Evolutionary conservation across 2,797 vertebrate species (phyloP).

Genomic region (Falco cherrug): DNA sequence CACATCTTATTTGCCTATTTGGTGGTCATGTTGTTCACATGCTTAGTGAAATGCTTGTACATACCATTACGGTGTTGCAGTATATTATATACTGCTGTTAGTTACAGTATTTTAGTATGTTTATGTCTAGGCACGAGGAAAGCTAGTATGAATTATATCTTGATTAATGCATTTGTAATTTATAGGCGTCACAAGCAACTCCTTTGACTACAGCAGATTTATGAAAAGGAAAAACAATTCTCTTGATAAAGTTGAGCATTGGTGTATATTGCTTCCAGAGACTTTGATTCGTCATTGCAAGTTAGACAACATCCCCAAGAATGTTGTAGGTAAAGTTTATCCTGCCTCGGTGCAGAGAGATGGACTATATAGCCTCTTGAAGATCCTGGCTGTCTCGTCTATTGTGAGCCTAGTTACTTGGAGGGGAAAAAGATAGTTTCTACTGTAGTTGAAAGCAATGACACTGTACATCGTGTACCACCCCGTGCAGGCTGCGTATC

Average conservation of each 20-base stretch:
- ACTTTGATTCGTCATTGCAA: background rate
- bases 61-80: background rate
- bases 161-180: background rate
- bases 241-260: background rate
- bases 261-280: background rate
- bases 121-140: background rate
- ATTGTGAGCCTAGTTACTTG: background rate
- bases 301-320: background rate
- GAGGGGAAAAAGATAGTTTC: background rate
- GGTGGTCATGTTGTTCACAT: background rate
- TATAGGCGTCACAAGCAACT: background rate
- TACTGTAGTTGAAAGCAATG: background rate
- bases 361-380: background rate
- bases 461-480: background rate
- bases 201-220: background rate
- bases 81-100: background rate
- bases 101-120: background rate
- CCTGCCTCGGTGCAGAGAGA: background rate
- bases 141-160: background rate
- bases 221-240: background rate
- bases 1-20: background rate
- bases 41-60: background rate
- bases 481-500: background rate
- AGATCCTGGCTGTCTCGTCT: background rate
- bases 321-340: background rate